Evolutionary conservation across 2,888 invertebrate species (phyloP).

Genomic region (Platycnemis pennipes): DNA sequence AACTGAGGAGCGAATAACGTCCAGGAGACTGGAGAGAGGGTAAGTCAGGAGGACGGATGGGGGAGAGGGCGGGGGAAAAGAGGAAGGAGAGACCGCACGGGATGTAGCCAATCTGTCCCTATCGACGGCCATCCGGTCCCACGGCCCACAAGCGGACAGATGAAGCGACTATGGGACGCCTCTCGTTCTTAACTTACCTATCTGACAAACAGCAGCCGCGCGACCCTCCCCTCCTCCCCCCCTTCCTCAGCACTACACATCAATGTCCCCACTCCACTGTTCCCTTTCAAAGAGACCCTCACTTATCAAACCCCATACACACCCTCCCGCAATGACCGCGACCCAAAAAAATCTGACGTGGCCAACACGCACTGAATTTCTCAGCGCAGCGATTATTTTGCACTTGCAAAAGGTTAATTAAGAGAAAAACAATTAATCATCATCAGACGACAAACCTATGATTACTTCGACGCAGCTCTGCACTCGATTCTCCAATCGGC

Average conservation of each 20-base stretch:
- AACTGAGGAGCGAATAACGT: not conserved
- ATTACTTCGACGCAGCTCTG: too few species aligned
- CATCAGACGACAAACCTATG: too few species aligned
- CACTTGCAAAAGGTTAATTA: too few species aligned
- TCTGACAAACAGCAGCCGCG: conserved; percentile 43
- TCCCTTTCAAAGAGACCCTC: not conserved
- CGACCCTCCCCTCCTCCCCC: not conserved
- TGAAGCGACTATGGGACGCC: not conserved
- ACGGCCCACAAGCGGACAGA: not conserved
- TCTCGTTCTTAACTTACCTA: conserved; percentile 44
- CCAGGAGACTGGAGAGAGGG: not conserved
- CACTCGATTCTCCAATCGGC: too few species aligned
- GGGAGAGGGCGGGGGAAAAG: not conserved
- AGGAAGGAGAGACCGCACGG: conserved; percentile 43
- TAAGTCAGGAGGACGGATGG: not conserved
- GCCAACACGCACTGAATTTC: too few species aligned
- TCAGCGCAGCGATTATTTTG: too few species aligned
- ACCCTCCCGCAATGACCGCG: not conserved
- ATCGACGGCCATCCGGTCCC: conserved; percentile 46
- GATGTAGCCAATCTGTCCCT: conserved; percentile 55
- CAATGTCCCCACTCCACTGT: not conserved
- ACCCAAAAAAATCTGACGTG: not conserved
- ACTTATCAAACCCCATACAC: not conserved
- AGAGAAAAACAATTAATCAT: too few species aligned
- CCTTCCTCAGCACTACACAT: not conserved